phyloP scores from a whole-genome alignment of 2,113 vertebrate genomes.

The Pimephales promelas region DNA sequence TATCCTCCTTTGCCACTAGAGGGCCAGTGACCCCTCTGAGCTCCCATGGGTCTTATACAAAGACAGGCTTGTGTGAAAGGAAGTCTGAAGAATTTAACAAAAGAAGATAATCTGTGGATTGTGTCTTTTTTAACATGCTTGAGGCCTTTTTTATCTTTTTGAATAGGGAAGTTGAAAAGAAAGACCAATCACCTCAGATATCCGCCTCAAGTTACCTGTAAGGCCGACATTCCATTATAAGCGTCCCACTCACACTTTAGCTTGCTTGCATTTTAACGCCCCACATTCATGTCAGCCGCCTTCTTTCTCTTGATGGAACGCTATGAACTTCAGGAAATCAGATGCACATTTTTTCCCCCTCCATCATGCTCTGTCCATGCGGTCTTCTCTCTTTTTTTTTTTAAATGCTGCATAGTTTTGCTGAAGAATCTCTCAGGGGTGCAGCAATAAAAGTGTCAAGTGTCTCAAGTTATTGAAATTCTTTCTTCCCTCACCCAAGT shows the following conservation, averaged over 20 bases:
- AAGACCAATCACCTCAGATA: not conserved
- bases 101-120: not conserved
- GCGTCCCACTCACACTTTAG: not conserved
- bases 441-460: conserved; percentile 61
- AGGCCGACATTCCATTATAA: not conserved
- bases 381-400: conserved; percentile 50
- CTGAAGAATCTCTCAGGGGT: conserved; percentile 24
- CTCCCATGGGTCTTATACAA: not conserved
- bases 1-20: conserved; percentile 32
- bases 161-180: not conserved
- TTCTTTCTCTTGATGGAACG: not conserved
- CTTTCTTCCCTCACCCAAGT: conserved; percentile 44
- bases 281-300: not conserved
- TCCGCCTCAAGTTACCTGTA: not conserved
- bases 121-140: not conserved
- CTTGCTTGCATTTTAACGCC: not conserved
- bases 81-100: not conserved
- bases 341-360: not conserved
- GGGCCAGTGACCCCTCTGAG: conserved; percentile 29
- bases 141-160: not conserved
- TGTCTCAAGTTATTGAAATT: conserved; percentile 62
- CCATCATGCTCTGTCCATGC: conserved; percentile 29
- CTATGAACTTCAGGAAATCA: conserved; percentile 15
- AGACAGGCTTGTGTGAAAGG: not conserved
- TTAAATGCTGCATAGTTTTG: not conserved